Evolutionary conservation across 2,113 vertebrate species (phyloP).

Genomic region (Lophius piscatorius): DNA sequence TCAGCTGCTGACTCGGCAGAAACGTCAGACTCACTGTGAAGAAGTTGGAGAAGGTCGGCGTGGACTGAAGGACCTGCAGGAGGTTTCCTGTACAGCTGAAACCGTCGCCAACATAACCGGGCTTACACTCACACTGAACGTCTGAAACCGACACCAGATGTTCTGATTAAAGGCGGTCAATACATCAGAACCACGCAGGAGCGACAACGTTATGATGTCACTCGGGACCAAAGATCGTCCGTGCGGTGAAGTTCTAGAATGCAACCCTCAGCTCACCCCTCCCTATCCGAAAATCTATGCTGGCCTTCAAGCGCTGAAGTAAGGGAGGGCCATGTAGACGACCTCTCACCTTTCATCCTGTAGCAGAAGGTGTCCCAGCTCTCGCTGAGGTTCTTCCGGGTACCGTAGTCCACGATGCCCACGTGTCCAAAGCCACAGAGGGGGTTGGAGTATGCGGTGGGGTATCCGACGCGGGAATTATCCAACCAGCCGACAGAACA

Average conservation of each 20-base stretch:
- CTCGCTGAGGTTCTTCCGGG: slow-evolving; percentile 84
- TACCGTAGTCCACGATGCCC: slow-evolving; percentile 92
- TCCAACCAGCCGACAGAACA: slow-evolving; percentile 91
- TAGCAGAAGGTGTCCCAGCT: slow-evolving; percentile 95
- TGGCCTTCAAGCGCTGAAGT: no score
- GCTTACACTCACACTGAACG: slow-evolving; percentile 88
- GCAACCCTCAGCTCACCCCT: no score
- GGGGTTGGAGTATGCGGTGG: slow-evolving; percentile 85
- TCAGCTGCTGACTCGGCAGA: not conserved
- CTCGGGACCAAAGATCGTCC: not conserved
- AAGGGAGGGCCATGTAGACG: no score
- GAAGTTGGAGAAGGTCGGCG: slow-evolving; percentile 86
- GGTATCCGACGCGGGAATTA: slow-evolving; percentile 84
- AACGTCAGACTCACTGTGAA: slow-evolving; percentile 79
- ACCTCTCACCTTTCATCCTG: slow-evolving; percentile 87
- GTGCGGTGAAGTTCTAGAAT: no score
- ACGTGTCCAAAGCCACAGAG: slow-evolving; percentile 88
- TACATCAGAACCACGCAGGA: not conserved
- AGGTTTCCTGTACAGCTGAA: slow-evolving; percentile 88
- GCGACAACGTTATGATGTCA: no score
- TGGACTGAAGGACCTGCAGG: slow-evolving; percentile 87
- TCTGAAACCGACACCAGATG: slow-evolving; percentile 75
- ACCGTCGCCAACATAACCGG: slow-evolving; percentile 89
- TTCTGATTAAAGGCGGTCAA: not conserved
- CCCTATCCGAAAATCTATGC: no score